Base-by-base conservation (phyloP, 2,888 invertebrate genomes). In the Oxytorus armatus region DNA sequence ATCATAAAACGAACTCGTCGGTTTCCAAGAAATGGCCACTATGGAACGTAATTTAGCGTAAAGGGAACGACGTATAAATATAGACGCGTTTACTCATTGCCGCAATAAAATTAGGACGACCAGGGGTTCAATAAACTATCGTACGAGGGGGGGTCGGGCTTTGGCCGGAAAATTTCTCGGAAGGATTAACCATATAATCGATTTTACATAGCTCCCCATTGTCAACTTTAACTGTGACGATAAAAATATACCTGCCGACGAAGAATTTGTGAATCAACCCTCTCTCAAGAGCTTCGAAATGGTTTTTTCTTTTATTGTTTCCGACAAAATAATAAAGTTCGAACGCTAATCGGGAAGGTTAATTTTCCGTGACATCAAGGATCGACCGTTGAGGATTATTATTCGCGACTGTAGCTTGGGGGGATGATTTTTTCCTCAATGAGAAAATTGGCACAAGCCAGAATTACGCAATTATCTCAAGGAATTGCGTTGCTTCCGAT, bases 31-130 rank as follows among this genome's bases (percentile, higher is more conserved):
- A 53, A 14, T 25, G 23, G 25, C 42, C 42, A n/a, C n/a, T n/a
- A n/a, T n/a, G n/a, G n/a, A n/a, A n/a, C n/a, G n/a, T n/a, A n/a
- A n/a, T n/a, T n/a, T n/a, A n/a, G 42, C 11, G 25, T 29, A 29
- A 29, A 21, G 7, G 25, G 53, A 53, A 53, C 5, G 25, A 47
- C 14, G 7, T 47, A 16, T 14, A 1, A 18, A 29, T 29, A 5
- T 29, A 29, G 3, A 29, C 29, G 29, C 3, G 29, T 29, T 51
- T 18, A 8, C 11, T 59, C 23, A 77, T 74, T 81, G 74, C 65
- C 25, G 81, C 69, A 78, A 77, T 77, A 69, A 81, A 73, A 72
- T 65, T 65, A 51, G 42, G 59, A 70, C 72, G 11, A 14, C n/a
- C n/a, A n/a, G n/a, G n/a, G 49, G 49, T 65, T 63, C 44, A 14